Evolutionary conservation across 2,888 invertebrate genomes (phyloP), one percentile per base, ranked within the genome.

Genomic region (Drosophila pseudotalamancana): DNA sequence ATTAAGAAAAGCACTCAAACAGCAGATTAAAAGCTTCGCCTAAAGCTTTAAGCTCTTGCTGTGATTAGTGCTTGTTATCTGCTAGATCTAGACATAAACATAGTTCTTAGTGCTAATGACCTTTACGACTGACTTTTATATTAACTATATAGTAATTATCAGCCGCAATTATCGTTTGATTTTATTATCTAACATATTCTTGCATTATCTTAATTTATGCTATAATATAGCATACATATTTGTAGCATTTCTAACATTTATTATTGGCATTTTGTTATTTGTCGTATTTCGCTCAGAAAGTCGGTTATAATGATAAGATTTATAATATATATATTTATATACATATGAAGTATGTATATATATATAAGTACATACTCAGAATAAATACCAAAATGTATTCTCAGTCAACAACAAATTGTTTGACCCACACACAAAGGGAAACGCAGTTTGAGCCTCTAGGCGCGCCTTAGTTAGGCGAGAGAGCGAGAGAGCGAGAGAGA

Each of bases 1-100:
- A 49, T 14, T 11, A 34, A 29, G 14, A 53, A 56, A 62, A 48
- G 19, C 31, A 45, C 1, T 0, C 8, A 14, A 9, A n/a, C 27
- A 14, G 21, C 8, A 29, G 18, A 32, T 50, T 29, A 29, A 67
- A 67, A 75, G 73, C 75, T 74, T 37, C 12, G n/a, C 32, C 18
- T 25, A 14, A 53, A 48, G 70, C 72, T 72, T 6, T 42, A 51
- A 63, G 67, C 56, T 51, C 61, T 46, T 4, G 4, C 0, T 16
- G n/a, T 18, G 16, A 16, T 27, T 46, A 8, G n/a, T 14, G 5
- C 12, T 4, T 23, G 6, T 3, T 3, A 6, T 12, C 3, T 27
- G 9, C 4, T 4, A 19, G 37, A 37, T 37, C 48, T 14, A 14
- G 29, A 8, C 4, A 6, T 14, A 21, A 11, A 14, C 21, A 12